Evolutionary conservation across 2,113 vertebrate genomes (phyloP).

Genomic region (Craseonycteris thonglongyai): DNA sequence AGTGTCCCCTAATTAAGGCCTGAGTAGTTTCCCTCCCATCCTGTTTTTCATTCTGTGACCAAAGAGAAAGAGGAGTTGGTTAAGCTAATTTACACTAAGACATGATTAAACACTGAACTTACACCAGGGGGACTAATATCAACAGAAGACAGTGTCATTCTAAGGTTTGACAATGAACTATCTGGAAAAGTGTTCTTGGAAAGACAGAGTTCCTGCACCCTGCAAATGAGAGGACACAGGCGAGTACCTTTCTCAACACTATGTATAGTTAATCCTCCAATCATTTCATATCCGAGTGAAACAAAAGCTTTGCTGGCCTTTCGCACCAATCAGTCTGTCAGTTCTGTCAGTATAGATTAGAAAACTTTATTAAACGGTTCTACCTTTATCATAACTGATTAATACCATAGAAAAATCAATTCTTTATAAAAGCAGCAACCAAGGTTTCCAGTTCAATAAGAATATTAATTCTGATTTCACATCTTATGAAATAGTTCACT

Average conservation of each 20-base stretch:
- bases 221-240: neutral
- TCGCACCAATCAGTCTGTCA: neutral
- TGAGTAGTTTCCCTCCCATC: accelerated
- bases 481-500: conserved; percentile 46
- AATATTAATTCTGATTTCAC: conserved; percentile 41
- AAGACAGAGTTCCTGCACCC: neutral
- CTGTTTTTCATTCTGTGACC: neutral
- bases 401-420: conserved; percentile 41
- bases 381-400: conserved; percentile 35
- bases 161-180: neutral
- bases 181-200: neutral
- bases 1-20: too few species aligned
- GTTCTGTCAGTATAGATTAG: neutral
- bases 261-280: accelerated
- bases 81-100: neutral
- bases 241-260: neutral
- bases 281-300: neutral
- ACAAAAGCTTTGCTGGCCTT: neutral
- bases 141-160: neutral
- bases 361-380: conserved; percentile 36
- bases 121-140: neutral
- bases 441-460: conserved; percentile 45
- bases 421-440: conserved; percentile 32
- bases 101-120: neutral
- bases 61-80: neutral